Conservation (phyloP, 2,113 vertebrate genomes). For the Nannobrachium achirus region DNA sequence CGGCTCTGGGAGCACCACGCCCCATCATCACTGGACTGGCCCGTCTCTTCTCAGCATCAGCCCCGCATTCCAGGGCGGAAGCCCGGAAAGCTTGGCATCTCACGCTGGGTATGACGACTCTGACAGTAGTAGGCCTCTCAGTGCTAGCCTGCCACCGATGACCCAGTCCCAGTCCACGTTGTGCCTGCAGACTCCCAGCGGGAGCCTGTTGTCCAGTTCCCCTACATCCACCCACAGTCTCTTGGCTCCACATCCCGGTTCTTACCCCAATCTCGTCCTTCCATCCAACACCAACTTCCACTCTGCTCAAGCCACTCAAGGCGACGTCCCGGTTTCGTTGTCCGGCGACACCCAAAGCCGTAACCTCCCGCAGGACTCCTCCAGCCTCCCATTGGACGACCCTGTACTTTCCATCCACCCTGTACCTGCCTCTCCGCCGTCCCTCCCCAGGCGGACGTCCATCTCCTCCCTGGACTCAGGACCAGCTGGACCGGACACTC, state of each 20-base stretch:
- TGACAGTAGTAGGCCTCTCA: slow-evolving; percentile 39
- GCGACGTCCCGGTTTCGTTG: slow-evolving; percentile 33
- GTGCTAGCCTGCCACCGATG: slow-evolving; percentile 46
- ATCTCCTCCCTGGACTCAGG: slow-evolving; percentile 49
- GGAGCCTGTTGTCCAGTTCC: slow-evolving; percentile 58
- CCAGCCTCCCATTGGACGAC: slow-evolving; percentile 54
- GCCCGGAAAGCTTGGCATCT: slow-evolving; percentile 24
- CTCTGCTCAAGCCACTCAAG: slow-evolving; percentile 32
- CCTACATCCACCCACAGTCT: slow-evolving; percentile 68
- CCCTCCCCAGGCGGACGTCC: slow-evolving; percentile 11
- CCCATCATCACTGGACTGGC: slow-evolving; percentile 48
- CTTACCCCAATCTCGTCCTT: slow-evolving; percentile 50
- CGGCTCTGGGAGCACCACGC: slow-evolving; percentile 35
- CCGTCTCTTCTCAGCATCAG: slow-evolving; percentile 48
- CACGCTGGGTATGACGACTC: slow-evolving; percentile 37
- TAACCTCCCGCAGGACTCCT: slow-evolving; percentile 37
- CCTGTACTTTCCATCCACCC: slow-evolving; percentile 29
- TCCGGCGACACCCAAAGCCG: slow-evolving; percentile 24
- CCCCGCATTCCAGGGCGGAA: slow-evolving; percentile 38
- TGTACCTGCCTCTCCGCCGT: slow-evolving; percentile 26
- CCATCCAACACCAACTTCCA: slow-evolving; percentile 39
- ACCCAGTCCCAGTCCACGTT: slow-evolving; percentile 75
- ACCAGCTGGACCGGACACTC: slow-evolving; percentile 32
- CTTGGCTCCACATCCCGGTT: slow-evolving; percentile 37
- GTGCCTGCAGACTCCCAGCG: slow-evolving; percentile 65